Base-by-base conservation (phyloP, 2,888 invertebrate species). In the Trissolcus japonicus region DNA sequence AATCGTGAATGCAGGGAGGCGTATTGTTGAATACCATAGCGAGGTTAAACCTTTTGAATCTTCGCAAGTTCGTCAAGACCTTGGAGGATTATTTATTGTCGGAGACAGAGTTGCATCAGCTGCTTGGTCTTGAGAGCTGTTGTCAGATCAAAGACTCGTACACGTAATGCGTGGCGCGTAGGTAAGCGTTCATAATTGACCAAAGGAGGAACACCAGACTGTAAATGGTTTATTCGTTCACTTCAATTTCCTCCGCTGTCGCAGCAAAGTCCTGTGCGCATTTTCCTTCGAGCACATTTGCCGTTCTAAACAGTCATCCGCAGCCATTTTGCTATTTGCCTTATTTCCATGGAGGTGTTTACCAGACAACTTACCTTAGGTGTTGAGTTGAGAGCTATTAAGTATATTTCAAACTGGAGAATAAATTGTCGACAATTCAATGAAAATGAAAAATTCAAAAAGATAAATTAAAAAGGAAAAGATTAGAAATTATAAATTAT, bases 211-310 rank as follows among this genome's bases (percentile, higher is more conserved):
- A 62, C 72, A 57, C 46, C 71, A 17, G 17, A 7, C 54, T 35
- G 29, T 50, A 63, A 68, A 76, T 73, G 57, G 76, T 68, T 72
- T 72, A 79, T 65, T 75, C 66, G 72, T 73, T 68, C 76, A 69
- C 76, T 80, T 77, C 68, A 80, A 80, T 80, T 80, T 80, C 77
- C 80, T 62, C 50, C 56, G 72, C 72, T 72, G 75, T 79, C 78
- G 75, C 40, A 35, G 59, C 71, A 60, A 35, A 63, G 60, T 59
- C 69, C 69, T 62, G 63, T 50, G 41, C 73, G 57, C 68, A 61
- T 60, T 68, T 62, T 73, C 79, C 73, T 73, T 50, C 60, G 21
- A 65, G 76, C 76, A 43, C 55, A 63, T 73, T 77, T 65, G 43
- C 62, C 43, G 25, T 65, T 56, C 67, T 25, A 62, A 69, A 75